phyloP scores from a whole-genome alignment of 2,888 invertebrate genomes.

The Strigamia transsilvanica region DNA sequence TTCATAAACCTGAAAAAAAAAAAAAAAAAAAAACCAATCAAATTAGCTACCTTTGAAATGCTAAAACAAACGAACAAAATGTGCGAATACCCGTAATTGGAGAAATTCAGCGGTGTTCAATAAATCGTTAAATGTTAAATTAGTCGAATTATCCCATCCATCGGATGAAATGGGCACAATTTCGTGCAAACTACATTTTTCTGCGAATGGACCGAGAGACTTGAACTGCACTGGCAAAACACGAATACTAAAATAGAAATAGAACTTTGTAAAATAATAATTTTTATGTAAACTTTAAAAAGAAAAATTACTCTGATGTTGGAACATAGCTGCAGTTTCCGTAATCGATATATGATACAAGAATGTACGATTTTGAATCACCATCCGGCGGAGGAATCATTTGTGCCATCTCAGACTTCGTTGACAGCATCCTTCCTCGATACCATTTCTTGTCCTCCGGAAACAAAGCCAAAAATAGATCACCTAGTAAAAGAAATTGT shows the following conservation, averaged over 20 bases:
- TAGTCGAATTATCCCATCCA: neutral
- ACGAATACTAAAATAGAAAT: neutral
- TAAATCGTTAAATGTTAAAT: neutral
- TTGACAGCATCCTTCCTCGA: neutral
- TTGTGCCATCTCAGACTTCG: neutral
- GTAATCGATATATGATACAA: neutral
- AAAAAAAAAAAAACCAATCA: neutral
- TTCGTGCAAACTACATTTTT: neutral
- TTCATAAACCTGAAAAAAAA: neutral
- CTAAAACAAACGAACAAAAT: no score
- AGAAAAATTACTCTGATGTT: neutral
- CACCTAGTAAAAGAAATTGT: neutral
- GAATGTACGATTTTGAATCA: neutral
- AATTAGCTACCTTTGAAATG: neutral
- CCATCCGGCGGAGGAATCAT: neutral
- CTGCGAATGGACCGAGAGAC: neutral
- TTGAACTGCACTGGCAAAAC: neutral
- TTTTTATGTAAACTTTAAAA: neutral
- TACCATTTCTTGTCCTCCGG: neutral
- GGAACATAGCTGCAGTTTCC: neutral
- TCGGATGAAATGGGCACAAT: neutral
- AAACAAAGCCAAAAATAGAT: neutral
- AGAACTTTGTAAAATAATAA: no score
- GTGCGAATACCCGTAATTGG: neutral
- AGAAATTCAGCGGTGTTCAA: neutral